Conservation (phyloP, 2,113 vertebrate species). For the Panthera leo region DNA sequence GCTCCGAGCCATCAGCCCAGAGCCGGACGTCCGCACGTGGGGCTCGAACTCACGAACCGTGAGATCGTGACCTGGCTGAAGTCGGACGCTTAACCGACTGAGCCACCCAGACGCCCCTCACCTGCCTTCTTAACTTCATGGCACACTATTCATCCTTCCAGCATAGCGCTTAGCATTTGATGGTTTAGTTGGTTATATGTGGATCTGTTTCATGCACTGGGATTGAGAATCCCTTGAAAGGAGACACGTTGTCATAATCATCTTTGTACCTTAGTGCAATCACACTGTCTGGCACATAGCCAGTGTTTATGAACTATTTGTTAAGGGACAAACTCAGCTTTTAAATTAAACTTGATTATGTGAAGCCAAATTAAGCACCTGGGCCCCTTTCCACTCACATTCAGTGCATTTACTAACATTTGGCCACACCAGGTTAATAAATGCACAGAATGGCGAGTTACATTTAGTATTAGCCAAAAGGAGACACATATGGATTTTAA, state of each 20-base stretch:
- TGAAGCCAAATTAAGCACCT: not conserved
- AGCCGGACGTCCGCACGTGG: too few species aligned
- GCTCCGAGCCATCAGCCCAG: too few species aligned
- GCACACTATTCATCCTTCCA: not conserved
- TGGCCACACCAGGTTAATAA: not conserved
- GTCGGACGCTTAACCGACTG: too few species aligned
- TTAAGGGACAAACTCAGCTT: not conserved
- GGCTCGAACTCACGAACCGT: too few species aligned
- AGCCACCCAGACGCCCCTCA: too few species aligned
- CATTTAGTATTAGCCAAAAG: not conserved
- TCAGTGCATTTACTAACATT: not conserved
- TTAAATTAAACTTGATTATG: constrained; percentile 21
- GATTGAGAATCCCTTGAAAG: not conserved
- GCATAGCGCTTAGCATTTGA: too few species aligned
- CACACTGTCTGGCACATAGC: not conserved
- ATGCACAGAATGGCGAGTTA: not conserved
- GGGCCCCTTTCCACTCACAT: not conserved
- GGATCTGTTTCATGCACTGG: not conserved
- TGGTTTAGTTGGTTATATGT: not conserved
- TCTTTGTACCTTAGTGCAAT: not conserved
- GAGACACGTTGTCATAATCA: not conserved
- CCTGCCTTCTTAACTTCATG: not conserved
- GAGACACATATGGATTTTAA: not conserved
- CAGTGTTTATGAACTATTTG: not conserved
- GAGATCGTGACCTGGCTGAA: too few species aligned